Evolutionary conservation across 2,888 invertebrate species (phyloP).

Genomic region (Cheilosia urbana): DNA sequence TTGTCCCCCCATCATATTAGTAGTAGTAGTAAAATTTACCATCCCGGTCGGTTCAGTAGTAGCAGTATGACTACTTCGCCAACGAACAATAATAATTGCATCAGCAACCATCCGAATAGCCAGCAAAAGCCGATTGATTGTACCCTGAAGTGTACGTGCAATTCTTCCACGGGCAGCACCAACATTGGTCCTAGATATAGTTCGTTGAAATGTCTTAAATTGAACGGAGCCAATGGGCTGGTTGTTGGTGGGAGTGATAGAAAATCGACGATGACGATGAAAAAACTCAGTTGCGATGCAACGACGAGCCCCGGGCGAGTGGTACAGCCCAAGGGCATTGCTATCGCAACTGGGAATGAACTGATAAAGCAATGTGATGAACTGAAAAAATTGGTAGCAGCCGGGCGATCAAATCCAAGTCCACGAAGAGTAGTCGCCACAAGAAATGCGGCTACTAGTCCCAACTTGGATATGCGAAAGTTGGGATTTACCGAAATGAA

Average conservation of each 20-base stretch:
- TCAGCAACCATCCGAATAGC: conserved; percentile 52
- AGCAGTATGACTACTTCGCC: conserved; percentile 74
- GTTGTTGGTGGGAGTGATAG: conserved; percentile 37
- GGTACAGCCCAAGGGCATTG: conserved; percentile 59
- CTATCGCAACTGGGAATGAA: conserved; percentile 46
- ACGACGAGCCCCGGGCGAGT: conserved; percentile 76
- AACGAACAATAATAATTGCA: conserved; percentile 66
- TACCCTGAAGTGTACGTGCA: conserved; percentile 76
- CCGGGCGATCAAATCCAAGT: conserved; percentile 69
- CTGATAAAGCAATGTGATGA: conserved; percentile 69
- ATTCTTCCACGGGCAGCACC: conserved; percentile 52
- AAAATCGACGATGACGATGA: conserved; percentile 47
- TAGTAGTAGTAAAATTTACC: conserved; percentile 69
- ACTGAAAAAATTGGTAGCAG: conserved; percentile 39
- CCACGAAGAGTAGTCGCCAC: conserved; percentile 78
- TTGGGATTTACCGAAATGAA: conserved; percentile 77
- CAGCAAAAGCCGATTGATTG: conserved; percentile 68
- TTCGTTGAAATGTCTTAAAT: conserved; percentile 65
- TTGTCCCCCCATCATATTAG: conserved; percentile 75
- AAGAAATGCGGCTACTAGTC: conserved; percentile 83
- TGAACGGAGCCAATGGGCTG: conserved; percentile 60
- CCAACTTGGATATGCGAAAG: conserved; percentile 82
- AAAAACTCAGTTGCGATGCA: conserved; percentile 76
- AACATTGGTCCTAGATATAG: conserved; percentile 58
- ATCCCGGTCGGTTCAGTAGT: conserved; percentile 66